Evolutionary conservation across 2,113 vertebrate species (phyloP).

Genomic region (Chaetura pelagica): DNA sequence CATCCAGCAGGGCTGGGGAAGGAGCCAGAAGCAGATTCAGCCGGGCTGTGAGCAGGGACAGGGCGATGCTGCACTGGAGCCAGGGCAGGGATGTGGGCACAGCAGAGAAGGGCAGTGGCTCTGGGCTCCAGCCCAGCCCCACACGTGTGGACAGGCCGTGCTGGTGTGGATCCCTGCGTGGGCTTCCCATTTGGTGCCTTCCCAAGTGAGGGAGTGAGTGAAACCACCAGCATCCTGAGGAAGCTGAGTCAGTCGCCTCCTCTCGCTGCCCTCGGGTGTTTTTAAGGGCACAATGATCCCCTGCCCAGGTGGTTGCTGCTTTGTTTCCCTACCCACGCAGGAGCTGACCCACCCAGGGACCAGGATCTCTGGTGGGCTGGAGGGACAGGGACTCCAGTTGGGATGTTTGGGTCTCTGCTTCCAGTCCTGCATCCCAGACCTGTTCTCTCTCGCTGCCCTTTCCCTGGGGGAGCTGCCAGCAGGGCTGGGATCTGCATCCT

Average conservation of each 20-base stretch:
- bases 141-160: fast-evolving
- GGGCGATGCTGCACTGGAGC: fast-evolving
- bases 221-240: background rate
- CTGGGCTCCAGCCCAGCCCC: background rate
- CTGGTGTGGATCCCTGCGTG: fast-evolving
- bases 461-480: background rate
- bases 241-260: slow-evolving; percentile 32
- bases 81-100: background rate
- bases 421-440: fast-evolving
- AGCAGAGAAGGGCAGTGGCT: fast-evolving
- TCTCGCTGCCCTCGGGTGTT: fast-evolving
- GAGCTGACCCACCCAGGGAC: background rate
- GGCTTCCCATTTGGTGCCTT: background rate
- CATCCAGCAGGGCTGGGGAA: fast-evolving
- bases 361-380: background rate
- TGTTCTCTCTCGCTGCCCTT: background rate
- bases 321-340: background rate
- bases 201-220: background rate
- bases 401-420: background rate
- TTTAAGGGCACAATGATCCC: background rate
- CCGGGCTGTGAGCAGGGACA: background rate
- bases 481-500: background rate
- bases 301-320: background rate
- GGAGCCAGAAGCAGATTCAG: background rate
- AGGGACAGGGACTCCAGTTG: background rate